phyloP scores from a whole-genome alignment of 2,888 invertebrate species.

The Marronus borbonicus region DNA sequence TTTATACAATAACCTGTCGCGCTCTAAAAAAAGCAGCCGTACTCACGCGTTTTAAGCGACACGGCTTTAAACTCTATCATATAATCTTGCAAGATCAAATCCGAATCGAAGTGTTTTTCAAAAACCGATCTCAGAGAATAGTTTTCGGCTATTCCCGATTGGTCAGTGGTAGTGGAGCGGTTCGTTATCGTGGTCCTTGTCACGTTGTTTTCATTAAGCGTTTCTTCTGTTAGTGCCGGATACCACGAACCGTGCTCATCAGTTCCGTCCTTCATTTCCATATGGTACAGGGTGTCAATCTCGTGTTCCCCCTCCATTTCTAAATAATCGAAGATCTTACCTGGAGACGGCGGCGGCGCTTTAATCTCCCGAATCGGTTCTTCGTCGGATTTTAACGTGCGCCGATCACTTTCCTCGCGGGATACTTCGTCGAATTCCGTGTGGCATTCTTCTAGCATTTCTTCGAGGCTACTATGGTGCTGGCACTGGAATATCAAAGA shows the following conservation, averaged over 20 bases:
- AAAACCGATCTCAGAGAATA: conserved; percentile 22
- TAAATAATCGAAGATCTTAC: no score
- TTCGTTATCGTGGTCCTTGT: not conserved
- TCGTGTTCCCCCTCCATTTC: not conserved
- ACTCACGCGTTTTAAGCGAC: conserved; percentile 61
- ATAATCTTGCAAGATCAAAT: conserved; percentile 54
- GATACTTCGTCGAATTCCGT: no score
- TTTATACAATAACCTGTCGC: no score
- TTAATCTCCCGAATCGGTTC: not conserved
- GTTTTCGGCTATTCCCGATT: not conserved
- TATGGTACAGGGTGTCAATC: not conserved
- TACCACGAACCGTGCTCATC: not conserved
- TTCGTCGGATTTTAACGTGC: no score
- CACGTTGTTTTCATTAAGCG: not conserved
- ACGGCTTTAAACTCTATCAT: conserved; percentile 57
- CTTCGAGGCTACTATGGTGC: no score
- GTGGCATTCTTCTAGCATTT: no score
- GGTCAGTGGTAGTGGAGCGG: not conserved
- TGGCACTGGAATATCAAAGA: no score
- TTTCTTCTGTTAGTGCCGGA: not conserved
- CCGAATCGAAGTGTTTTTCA: conserved; percentile 47
- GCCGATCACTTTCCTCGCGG: no score
- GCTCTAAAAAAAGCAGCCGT: not conserved
- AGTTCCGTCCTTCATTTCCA: not conserved
- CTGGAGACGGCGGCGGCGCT: not conserved